Evolutionary conservation across 1,140 invertebrate genomes (phyloP).

Genomic region (Bombus pyrosoma): DNA sequence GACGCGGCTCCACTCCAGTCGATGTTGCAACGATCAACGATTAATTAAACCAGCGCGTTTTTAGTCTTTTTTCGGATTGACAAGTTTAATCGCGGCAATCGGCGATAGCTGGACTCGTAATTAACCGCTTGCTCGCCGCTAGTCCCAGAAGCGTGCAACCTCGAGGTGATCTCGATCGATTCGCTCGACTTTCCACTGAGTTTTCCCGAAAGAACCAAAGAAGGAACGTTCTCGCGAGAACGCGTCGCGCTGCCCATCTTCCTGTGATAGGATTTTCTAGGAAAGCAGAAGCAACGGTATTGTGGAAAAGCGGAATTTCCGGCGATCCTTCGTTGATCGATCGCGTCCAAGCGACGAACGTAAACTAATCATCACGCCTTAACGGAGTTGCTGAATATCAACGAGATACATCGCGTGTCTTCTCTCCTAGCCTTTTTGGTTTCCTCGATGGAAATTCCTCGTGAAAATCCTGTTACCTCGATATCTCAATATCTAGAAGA

Average conservation of each 20-base stretch:
- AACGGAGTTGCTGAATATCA: neutral
- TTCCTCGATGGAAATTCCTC: neutral
- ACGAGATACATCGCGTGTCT: neutral
- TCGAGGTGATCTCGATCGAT: slow-evolving; percentile 21
- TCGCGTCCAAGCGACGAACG: neutral
- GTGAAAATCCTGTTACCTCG: neutral
- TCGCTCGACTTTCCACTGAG: slow-evolving; percentile 8
- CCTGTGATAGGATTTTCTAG: slow-evolving; percentile 28
- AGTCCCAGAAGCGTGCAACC: neutral
- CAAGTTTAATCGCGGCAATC: neutral
- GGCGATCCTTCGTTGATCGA: too few relatives aligned
- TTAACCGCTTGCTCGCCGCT: slow-evolving; percentile 23
- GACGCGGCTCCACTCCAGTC: accelerated
- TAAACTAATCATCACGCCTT: neutral
- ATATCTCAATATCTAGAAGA: neutral
- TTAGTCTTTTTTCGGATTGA: neutral
- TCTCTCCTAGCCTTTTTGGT: too few relatives aligned
- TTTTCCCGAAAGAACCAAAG: neutral
- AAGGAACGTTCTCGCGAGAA: neutral
- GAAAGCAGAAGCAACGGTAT: slow-evolving; percentile 10
- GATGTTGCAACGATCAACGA: neutral
- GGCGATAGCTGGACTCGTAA: neutral
- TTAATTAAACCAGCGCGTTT: neutral
- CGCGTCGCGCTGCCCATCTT: slow-evolving; percentile 2
- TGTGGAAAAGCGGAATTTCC: neutral